Evolutionary conservation across 2,113 vertebrate genomes (phyloP).

Genomic region (Hyperoodon ampullatus): DNA sequence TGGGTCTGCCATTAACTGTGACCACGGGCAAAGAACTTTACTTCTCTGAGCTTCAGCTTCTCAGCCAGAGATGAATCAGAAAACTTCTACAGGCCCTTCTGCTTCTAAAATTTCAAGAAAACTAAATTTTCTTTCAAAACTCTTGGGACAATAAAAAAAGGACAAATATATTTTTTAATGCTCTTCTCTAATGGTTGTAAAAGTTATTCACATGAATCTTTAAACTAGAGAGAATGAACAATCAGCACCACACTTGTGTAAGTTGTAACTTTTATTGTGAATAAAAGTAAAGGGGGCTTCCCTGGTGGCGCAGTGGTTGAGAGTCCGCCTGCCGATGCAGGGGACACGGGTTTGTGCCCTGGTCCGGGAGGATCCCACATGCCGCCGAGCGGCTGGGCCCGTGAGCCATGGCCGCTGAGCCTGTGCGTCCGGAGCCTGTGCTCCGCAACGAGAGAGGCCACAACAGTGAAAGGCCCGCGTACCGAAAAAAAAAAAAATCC

Average conservation of each 20-base stretch:
- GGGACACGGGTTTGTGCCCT: too few relatives aligned
- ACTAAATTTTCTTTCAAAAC: conserved; percentile 29
- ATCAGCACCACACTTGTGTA: background rate
- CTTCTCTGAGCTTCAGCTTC: background rate
- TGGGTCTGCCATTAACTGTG: background rate
- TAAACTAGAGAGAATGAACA: background rate
- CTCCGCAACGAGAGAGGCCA: too few relatives aligned
- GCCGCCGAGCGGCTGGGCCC: too few relatives aligned
- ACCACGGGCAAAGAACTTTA: background rate
- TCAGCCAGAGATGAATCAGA: background rate
- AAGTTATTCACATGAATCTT: background rate
- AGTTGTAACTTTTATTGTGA: conserved; percentile 14
- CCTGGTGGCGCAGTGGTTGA: too few relatives aligned
- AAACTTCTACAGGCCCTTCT: background rate
- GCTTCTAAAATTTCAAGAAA: conserved; percentile 19
- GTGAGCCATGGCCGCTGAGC: too few relatives aligned
- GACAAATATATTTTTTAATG: background rate
- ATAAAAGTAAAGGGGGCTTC: background rate
- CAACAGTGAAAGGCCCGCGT: too few relatives aligned
- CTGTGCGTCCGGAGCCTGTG: too few relatives aligned
- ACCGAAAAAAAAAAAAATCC: too few relatives aligned
- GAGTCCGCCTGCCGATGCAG: too few relatives aligned
- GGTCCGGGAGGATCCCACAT: too few relatives aligned
- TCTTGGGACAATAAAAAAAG: background rate
- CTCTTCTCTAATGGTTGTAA: background rate